Base-by-base conservation (phyloP, 1,140 invertebrate genomes). In the Aradophagus sp. region DNA sequence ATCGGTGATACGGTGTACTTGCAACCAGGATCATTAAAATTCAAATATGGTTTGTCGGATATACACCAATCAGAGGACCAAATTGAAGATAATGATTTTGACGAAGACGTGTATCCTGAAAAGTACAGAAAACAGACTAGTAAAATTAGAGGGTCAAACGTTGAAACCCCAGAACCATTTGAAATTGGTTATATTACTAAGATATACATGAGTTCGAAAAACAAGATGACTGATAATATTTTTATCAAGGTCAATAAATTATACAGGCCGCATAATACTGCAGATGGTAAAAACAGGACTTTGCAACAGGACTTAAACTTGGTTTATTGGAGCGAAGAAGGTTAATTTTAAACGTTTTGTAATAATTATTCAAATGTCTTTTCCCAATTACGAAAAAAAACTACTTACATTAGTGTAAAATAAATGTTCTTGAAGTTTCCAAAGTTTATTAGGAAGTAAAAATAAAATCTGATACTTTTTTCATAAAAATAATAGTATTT, bases 231-330 rank as follows among this genome's bases (percentile, higher is more conserved):
- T 41, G 83, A 86, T 59, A 89, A 93, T 61, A 89, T 94, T 27
- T 89, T 87, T 62, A 79, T 95, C 1, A 88, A 84, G 78, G 88
- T 94, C 0, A 88, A 89, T 45, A 90, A 93, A 68, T 87, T 94
- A 75, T 95, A 93, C 74, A 87, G 93, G 69, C 92, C 93, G 1
- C 92, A 95, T 84, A 91, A 95, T 75, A 95, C 92, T 5, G 87
- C 88, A 39, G 89, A 87, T 63, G 87, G 87, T 41, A 11, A 70
- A 1, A 65, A 79, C 10, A 79, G 87, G 34, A 86, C 87, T 1
- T 85, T 90, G 55, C 88, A 91, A 48, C 82, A 88, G 34, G 92
- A 95, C 80, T 76, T 94, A 5, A 95, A 94, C 79, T 80, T 91
- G 31, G 75, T 95, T 0, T 95, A 92, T 80, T 94, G 92, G 91